Percentiles rank a stretch among this genome's conserved stretches.
Conservation (phyloP, 1,140 invertebrate genomes). For the Conopomorpha cramerella region DNA sequence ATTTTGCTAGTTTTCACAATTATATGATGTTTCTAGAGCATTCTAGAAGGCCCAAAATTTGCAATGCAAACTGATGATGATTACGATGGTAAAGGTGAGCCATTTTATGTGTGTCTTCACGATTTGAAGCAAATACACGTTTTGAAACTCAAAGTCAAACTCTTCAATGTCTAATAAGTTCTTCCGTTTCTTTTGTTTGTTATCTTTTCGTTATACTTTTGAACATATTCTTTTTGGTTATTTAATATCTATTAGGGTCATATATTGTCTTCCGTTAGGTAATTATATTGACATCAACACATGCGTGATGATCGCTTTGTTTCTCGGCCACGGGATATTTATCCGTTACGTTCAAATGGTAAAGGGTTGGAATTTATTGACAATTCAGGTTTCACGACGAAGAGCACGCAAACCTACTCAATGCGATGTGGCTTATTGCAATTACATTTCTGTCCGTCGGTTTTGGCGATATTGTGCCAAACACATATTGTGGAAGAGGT, state of each 20-base stretch:
- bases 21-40: no score
- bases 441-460: slow-evolving; percentile 98
- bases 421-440: slow-evolving; percentile 98
- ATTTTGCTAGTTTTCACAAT: no score
- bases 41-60: no score
- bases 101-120: slow-evolving; percentile 49
- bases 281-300: neutral
- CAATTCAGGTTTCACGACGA: slow-evolving; percentile 89
- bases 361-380: slow-evolving; percentile 52
- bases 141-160: slow-evolving; percentile 55
- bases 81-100: slow-evolving; percentile 54
- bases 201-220: no score
- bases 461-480: slow-evolving; percentile 99
- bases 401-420: slow-evolving; percentile 95
- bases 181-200: slow-evolving; percentile 12
- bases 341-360: slow-evolving; percentile 7
- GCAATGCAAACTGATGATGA: no score
- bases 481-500: slow-evolving; percentile 98
- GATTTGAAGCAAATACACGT: slow-evolving; percentile 30
- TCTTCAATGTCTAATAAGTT: slow-evolving; percentile 28
- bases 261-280: no score
- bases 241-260: no score
- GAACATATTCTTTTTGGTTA: no score
- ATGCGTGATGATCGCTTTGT: no score
- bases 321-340: slow-evolving; percentile 8